Evolutionary conservation across 1,140 invertebrate genomes (phyloP).

Genomic region (Drosophila miranda): DNA sequence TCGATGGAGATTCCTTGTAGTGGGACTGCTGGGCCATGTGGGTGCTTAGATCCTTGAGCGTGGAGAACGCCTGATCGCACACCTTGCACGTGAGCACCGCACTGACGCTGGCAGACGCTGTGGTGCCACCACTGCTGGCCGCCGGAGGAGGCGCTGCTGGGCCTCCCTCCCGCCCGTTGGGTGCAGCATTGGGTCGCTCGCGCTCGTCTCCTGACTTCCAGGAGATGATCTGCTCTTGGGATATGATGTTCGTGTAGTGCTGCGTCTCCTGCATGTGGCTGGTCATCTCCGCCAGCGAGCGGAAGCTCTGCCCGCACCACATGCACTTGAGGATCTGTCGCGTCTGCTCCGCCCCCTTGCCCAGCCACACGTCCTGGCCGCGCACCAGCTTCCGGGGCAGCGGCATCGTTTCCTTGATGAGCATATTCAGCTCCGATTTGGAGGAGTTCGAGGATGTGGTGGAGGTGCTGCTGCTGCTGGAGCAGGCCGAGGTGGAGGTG

Average conservation of each 20-base stretch:
- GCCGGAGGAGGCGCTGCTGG: slow-evolving; percentile 8
- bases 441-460: slow-evolving; percentile 85
- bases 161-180: slow-evolving; percentile 21
- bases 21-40: slow-evolving; percentile 99
- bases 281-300: slow-evolving; percentile 97
- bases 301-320: slow-evolving; percentile 99
- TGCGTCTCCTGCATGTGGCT: slow-evolving; percentile 99
- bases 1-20: slow-evolving; percentile 95
- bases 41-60: slow-evolving; percentile 96
- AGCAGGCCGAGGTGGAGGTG: slow-evolving; percentile 84
- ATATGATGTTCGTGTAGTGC: slow-evolving; percentile 98
- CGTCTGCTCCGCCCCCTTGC: slow-evolving; percentile 98
- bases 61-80: slow-evolving; percentile 97
- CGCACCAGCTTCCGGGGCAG: slow-evolving; percentile 96
- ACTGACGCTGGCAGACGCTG: slow-evolving; percentile 32
- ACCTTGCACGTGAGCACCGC: slow-evolving; percentile 98
- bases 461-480: slow-evolving; percentile 84
- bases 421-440: slow-evolving; percentile 91
- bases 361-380: slow-evolving; percentile 99
- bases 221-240: slow-evolving; percentile 97
- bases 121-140: slow-evolving; percentile 89
- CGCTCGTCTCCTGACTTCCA: slow-evolving; percentile 94
- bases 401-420: slow-evolving; percentile 96
- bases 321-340: slow-evolving; percentile 98
- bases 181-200: slow-evolving; percentile 16